These are phyloP conservation scores for Smutsia gigantea DNA, from an alignment of 2,797 vertebrate genomes.

Conservation along the genomic window DNA sequence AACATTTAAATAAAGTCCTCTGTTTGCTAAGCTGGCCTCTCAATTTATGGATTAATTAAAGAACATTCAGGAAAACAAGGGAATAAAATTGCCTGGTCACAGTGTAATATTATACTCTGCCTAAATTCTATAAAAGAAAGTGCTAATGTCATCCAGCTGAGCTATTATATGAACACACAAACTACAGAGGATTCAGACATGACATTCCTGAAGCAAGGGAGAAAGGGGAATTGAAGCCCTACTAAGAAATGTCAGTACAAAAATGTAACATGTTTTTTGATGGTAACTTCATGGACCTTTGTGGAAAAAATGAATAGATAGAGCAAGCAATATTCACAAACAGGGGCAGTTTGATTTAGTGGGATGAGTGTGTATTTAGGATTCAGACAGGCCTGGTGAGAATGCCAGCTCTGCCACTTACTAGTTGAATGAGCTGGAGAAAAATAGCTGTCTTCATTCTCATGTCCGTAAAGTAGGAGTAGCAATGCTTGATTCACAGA, in stretches of 20 bases:
- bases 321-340: neutral
- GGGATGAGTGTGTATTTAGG: neutral
- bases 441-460: neutral
- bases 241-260: constrained; percentile 6
- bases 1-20: constrained; percentile 28
- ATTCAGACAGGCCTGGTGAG: neutral
- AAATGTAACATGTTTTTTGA: neutral
- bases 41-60: constrained; percentile 69
- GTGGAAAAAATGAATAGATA: neutral
- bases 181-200: neutral
- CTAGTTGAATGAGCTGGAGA: neutral
- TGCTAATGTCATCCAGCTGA: constrained; percentile 31
- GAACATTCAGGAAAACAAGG: constrained; percentile 25
- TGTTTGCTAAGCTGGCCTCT: constrained; percentile 54
- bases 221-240: neutral
- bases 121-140: constrained; percentile 43
- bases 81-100: constrained; percentile 38
- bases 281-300: neutral
- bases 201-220: neutral
- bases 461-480: neutral
- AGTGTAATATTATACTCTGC: constrained; percentile 14
- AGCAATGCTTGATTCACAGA: neutral
- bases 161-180: neutral
- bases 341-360: neutral
- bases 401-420: neutral